Percentiles rank a stretch among this genome's conserved stretches.
phyloP scores from a whole-genome alignment of 2,113 vertebrate species.

The Oreocharis arfaki region DNA sequence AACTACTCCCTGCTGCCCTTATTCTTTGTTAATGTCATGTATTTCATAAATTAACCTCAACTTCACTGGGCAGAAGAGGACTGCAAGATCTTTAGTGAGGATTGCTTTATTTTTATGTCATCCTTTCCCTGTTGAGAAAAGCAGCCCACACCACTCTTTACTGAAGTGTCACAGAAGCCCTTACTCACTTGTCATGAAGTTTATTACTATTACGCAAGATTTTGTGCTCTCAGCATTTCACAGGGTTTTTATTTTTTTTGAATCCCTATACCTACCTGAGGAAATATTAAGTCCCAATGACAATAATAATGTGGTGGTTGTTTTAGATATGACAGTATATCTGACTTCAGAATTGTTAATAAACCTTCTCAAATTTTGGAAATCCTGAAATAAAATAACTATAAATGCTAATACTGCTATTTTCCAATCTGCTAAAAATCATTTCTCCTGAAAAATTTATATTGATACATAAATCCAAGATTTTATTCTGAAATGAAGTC shows the following conservation, averaged over 20 bases:
- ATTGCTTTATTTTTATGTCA: background rate
- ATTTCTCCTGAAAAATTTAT: background rate
- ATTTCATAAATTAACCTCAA: background rate
- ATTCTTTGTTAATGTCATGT: background rate
- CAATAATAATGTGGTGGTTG: background rate
- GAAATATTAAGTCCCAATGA: background rate
- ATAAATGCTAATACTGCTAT: background rate
- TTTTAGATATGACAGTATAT: background rate
- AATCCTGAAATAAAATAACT: background rate
- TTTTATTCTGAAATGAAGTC: background rate
- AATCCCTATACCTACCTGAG: background rate
- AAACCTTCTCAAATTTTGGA: background rate
- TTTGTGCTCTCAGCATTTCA: background rate
- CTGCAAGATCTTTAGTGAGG: background rate
- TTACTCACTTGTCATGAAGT: background rate
- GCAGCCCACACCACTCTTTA: background rate
- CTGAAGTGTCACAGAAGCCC: background rate
- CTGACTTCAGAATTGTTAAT: background rate
- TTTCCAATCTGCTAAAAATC: background rate
- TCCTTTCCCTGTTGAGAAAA: background rate
- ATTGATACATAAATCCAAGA: background rate
- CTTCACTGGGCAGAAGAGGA: background rate
- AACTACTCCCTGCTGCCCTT: background rate
- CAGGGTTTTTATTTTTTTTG: background rate
- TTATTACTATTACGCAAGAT: background rate